Evolutionary conservation across 1,140 invertebrate genomes (phyloP), one percentile per base, ranked within the genome.

Genomic region (Pseudomyrmex concolor): DNA sequence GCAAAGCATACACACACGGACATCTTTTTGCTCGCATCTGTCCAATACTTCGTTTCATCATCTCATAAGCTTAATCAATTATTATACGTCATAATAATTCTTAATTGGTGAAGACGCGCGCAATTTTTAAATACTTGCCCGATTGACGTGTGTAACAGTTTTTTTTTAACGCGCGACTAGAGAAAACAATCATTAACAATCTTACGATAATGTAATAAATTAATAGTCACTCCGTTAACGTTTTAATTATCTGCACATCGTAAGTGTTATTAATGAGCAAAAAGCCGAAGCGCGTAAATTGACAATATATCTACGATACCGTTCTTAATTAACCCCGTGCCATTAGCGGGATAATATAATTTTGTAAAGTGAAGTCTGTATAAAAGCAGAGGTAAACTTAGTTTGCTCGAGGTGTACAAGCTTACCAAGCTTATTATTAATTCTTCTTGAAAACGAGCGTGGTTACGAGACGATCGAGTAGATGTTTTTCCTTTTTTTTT

Each of bases 271-370:
- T 55, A 57, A 48, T 55, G 17, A 66, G 67, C 57, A 48, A 17
- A 34, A 59, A 5, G 15, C 19, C 59, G 13, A 48, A 68, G 22
- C 7, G 12, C 12, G 60, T 71, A 70, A 80, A 80, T 80, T 80
- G 66, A 59, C 7, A 78, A 78, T 78, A 43, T 22, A 25, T 68
- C 5, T 12, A 9, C 60, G 48, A 64, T 12, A 34, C 15, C 34
- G 34, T 34, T 34, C 34, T 34, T 34, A 34, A 34, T 0, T 12
- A 59, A 70, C 15, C 43, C 12, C 7, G 8, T 67, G 54, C 25
- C 63, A 80, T 84, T 87, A 76, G 67, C 19, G 73, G 51, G n/a
- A 25, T 84, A 87, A 87, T 55, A 84, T 83, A 84, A 87, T 80
- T 84, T 76, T 76, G 45, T 68, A 25, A 71, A 81, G 51, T 66